A percentile compares a stretch with the other conserved stretches of the same genome.
phyloP scores from a whole-genome alignment of 1,140 invertebrate species.

The Heliconius nattereri region DNA sequence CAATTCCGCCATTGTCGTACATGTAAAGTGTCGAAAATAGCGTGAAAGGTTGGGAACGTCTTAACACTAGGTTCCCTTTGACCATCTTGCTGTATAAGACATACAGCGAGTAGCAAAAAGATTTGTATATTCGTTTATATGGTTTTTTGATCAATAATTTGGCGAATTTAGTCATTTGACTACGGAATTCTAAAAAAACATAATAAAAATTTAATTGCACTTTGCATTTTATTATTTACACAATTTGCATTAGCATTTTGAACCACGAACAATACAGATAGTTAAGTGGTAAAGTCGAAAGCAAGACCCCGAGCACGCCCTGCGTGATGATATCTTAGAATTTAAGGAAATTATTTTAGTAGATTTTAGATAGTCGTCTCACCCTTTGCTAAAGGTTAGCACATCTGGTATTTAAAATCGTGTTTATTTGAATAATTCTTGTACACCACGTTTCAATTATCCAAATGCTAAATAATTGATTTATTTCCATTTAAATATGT shows the following conservation, averaged over 20 bases:
- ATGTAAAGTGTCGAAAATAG: no score
- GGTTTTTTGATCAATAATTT: no score
- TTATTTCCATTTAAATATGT: conserved; percentile 18
- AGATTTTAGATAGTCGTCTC: conserved; percentile 37
- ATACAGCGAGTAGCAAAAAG: no score
- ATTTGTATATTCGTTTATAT: no score
- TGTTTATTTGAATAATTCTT: conserved; percentile 32
- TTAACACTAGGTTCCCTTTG: no score
- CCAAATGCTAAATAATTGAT: conserved; percentile 21
- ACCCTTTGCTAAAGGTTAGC: conserved; percentile 41
- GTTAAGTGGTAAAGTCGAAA: neutral
- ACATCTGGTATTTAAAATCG: conserved; percentile 32
- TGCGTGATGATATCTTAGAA: neutral
- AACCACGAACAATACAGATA: neutral
- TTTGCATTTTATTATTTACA: neutral
- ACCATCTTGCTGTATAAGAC: no score
- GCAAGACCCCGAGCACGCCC: neutral
- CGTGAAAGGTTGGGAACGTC: no score
- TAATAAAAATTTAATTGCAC: neutral
- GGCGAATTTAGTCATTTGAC: no score
- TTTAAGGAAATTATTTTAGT: conserved; percentile 44
- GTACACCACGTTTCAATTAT: conserved; percentile 29
- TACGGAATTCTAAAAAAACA: no score
- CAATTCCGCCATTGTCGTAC: no score
- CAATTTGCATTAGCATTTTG: neutral